Base-by-base conservation (phyloP, 1,140 invertebrate species). In the Harlomillsia oculata region DNA sequence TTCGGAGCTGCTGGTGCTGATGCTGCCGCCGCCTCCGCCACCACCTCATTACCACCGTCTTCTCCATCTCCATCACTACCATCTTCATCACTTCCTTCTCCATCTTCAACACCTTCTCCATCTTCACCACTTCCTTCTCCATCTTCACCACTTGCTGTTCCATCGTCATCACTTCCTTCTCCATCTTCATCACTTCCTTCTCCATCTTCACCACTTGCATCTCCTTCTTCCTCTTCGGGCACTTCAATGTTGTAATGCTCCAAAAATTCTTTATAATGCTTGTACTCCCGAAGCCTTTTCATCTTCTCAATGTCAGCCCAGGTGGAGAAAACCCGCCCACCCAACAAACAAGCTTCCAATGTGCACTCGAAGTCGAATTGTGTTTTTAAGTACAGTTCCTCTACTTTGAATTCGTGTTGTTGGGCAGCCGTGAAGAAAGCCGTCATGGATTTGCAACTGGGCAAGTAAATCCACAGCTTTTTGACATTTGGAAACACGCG, bases 311-410 rank as follows among this genome's bases (percentile, higher is more conserved):
- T 44, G 37, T 48, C 51, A 26, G 32, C 48, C 16, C 53, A 16
- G 13, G 40, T 11, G 11, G 51, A 30, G 0, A 49, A 29, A 1
- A 41, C 36, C 8, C 43, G 34, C 9, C 51, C 9, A n/a, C 49
- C 49, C n/a, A 58, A 20, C 1, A 62, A 25, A 45, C 55, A 57
- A 3, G 50, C 43, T 29, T 62, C 60, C 45, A 62, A 18, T 11
- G 55, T 54, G 5, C 40, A 36, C 41, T 53, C 43, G 46, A 62
- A 62, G 32, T 62, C 60, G 52, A 58, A 62, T 21, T 58, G 55
- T 3, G 60, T 62, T 26, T 62, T 62, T 16, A 62, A 37, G 34
- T 44, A 44, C 8, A 62, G 26, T 21, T 54, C 44, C 51, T 57
- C 44, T 14, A 62, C 18, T 28, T 50, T 39, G n/a, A n/a, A n/a